Evolutionary conservation across 2,797 vertebrate species (phyloP).

Genomic region (Microcaecilia unicolor): DNA sequence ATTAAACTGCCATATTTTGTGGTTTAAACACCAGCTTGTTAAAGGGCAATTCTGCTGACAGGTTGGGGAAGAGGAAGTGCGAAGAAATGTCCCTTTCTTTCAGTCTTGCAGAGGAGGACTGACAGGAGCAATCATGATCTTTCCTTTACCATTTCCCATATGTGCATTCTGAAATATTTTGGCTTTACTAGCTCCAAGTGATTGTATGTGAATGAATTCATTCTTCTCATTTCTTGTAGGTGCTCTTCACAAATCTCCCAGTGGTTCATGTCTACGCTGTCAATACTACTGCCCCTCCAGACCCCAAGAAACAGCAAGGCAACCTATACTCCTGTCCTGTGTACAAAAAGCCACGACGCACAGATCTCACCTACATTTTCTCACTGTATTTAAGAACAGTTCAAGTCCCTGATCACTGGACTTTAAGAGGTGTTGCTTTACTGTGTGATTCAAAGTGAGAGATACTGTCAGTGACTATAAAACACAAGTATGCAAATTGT

Average conservation of each 20-base stretch:
- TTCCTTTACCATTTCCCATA: no score
- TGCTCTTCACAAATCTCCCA: conserved; percentile 68
- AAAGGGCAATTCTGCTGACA: no score
- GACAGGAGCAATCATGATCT: no score
- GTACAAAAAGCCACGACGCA: conserved; percentile 69
- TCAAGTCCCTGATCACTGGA: conserved; percentile 64
- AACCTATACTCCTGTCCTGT: conserved; percentile 65
- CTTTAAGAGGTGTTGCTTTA: conserved; percentile 62
- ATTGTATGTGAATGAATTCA: no score
- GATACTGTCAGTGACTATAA: rapidly evolving
- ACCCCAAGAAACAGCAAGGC: conserved; percentile 26
- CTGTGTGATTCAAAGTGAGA: conserved; percentile 68
- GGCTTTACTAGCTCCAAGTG: no score
- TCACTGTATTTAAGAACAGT: conserved; percentile 55
- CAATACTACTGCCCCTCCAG: conserved; percentile 25
- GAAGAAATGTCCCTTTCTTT: no score
- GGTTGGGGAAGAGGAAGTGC: no score
- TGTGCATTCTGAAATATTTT: no score
- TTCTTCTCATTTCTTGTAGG: conserved; percentile 52
- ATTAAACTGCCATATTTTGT: no score
- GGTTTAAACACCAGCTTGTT: no score
- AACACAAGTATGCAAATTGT: no score
- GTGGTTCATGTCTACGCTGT: conserved; percentile 73
- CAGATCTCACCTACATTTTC: conserved; percentile 72
- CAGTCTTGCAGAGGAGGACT: no score